Evolutionary conservation across 2,888 invertebrate genomes (phyloP).

Genomic region (Rhagonycha fulva): DNA sequence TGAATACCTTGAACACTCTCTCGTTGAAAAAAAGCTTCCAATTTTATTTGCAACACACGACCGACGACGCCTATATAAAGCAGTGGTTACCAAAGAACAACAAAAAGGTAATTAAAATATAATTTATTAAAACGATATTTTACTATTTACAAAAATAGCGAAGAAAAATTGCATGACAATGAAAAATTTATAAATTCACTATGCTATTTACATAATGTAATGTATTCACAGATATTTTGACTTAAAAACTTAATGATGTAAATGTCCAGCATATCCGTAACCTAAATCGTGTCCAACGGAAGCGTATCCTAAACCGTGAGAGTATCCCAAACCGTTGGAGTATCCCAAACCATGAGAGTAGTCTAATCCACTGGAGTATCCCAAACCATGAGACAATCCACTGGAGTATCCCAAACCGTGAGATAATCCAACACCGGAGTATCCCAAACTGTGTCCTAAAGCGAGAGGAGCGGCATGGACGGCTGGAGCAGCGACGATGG

Average conservation of each 20-base stretch:
- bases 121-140: conserved; percentile 14
- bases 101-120: not conserved
- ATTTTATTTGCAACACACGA: not conserved
- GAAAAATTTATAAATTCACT: conserved; percentile 7
- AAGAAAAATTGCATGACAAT: conserved; percentile 13
- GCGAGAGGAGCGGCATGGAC: conserved; percentile 22
- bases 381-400: conserved; percentile 6
- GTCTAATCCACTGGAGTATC: conserved; percentile 15
- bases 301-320: conserved; percentile 12
- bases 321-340: conserved; percentile 6
- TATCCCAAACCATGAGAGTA: conserved; percentile 12
- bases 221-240: conserved; percentile 11
- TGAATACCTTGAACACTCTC: not conserved
- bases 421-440: conserved; percentile 19
- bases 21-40: not conserved
- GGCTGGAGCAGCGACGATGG: conserved; percentile 19
- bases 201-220: conserved; percentile 21
- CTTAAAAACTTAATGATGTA: conserved; percentile 13
- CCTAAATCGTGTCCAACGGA: not conserved
- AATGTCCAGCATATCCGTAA: not conserved
- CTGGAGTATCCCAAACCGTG: conserved; percentile 14
- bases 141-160: conserved; percentile 13
- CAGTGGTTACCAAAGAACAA: not conserved
- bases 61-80: not conserved
- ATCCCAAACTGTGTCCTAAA: conserved; percentile 27